Conservation (phyloP, 2,888 invertebrate genomes). For the Lydus trimaculatus region DNA sequence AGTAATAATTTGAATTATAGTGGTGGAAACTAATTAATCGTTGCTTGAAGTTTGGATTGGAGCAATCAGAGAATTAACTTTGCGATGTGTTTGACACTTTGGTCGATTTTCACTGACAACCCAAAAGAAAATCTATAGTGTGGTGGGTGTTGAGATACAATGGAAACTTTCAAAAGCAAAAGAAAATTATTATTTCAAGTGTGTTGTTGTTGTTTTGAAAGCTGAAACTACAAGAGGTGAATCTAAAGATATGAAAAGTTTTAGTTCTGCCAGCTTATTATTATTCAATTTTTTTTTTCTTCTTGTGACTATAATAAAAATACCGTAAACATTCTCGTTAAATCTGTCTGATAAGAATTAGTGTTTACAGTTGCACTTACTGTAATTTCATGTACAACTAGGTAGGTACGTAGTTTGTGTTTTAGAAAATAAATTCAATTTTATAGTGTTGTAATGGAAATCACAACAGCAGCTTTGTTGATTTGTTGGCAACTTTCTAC, state of each 20-base stretch:
- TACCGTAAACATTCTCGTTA: not conserved
- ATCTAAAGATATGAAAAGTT: not conserved
- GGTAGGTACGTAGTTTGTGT: too few relatives aligned
- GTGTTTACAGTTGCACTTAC: not conserved
- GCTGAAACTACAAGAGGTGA: too few relatives aligned
- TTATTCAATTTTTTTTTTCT: not conserved
- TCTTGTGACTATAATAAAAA: not conserved
- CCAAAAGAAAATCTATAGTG: not conserved
- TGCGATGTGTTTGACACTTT: not conserved
- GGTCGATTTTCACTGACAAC: not conserved
- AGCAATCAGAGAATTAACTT: constrained; percentile 11
- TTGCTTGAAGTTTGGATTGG: constrained; percentile 5
- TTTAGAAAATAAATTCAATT: not conserved
- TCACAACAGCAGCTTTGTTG: not conserved
- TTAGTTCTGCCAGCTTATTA: too few relatives aligned
- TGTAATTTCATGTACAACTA: too few relatives aligned
- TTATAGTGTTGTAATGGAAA: not conserved
- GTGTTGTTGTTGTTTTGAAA: not conserved
- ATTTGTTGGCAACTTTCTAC: not conserved
- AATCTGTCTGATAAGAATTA: not conserved
- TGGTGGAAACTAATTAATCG: constrained; percentile 14
- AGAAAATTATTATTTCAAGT: too few relatives aligned
- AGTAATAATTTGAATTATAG: constrained; percentile 10
- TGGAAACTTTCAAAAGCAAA: not conserved
- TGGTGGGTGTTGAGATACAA: not conserved